Percentiles rank a stretch among this genome's conserved stretches.
Conservation (phyloP, 2,888 invertebrate species). For the Melanotus villosus region DNA sequence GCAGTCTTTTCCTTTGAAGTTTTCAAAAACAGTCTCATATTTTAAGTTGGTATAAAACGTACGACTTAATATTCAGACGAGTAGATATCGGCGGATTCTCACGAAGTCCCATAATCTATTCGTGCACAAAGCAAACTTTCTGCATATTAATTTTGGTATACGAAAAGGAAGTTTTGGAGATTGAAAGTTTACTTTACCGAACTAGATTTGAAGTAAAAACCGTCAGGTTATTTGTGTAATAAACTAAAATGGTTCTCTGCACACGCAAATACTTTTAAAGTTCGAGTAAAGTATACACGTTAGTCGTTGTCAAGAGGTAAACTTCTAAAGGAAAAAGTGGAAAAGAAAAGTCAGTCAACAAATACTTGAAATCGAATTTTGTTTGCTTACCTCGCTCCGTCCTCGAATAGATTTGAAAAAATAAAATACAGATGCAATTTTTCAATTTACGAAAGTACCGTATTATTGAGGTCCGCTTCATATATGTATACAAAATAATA, state of each 20-base stretch:
- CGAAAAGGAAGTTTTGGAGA: background rate
- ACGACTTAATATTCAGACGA: no score
- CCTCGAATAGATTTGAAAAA: conserved; percentile 2
- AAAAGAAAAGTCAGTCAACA: conserved; percentile 14
- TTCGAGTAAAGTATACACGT: background rate
- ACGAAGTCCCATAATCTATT: background rate
- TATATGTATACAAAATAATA: no score
- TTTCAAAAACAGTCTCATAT: no score
- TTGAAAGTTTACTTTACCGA: background rate
- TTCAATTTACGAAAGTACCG: conserved; percentile 11
- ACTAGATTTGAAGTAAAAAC: background rate
- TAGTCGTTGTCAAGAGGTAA: background rate
- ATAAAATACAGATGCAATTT: conserved; percentile 9
- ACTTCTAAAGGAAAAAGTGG: conserved; percentile 11
- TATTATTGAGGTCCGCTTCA: no score
- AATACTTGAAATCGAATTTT: conserved; percentile 27
- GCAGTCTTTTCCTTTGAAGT: no score
- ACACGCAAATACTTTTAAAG: background rate
- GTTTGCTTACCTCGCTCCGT: background rate
- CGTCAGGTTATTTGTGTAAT: background rate
- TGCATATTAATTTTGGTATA: background rate
- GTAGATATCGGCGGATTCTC: no score
- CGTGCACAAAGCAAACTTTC: conserved; percentile 2
- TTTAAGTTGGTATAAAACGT: no score
- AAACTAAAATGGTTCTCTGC: conserved; percentile 5